Percentiles rank a stretch among this genome's conserved stretches.
These are phyloP conservation scores for Paracanthobrama guichenoti DNA, from an alignment of 2,113 vertebrate species.

Conservation along the genomic window DNA sequence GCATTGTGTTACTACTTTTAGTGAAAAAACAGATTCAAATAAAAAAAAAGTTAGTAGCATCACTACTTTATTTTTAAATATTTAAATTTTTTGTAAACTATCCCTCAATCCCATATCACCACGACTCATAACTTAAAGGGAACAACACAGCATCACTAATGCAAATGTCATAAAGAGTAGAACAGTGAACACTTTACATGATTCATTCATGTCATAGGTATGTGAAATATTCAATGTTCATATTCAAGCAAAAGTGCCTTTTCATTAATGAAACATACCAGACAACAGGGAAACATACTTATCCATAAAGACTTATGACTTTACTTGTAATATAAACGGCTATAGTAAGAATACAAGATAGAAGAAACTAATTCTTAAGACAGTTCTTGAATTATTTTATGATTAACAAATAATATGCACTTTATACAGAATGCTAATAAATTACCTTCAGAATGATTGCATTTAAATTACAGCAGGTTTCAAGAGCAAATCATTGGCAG, in stretches of 20 bases:
- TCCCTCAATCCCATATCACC: background rate
- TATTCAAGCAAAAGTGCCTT: background rate
- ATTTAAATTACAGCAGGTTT: slow-evolving; percentile 17
- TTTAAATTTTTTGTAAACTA: too few relatives aligned
- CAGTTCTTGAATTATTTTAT: background rate
- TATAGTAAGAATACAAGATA: background rate
- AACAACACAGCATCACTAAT: too few relatives aligned
- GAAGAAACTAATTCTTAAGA: background rate
- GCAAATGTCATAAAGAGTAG: background rate
- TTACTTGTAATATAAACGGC: background rate
- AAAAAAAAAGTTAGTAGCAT: background rate
- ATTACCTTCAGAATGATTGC: slow-evolving; percentile 4
- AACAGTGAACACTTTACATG: background rate
- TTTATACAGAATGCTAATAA: slow-evolving; percentile 8
- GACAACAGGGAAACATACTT: background rate
- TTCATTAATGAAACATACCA: background rate
- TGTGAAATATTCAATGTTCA: background rate
- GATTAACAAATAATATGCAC: slow-evolving; percentile 1
- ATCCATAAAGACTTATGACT: background rate
- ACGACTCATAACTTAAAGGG: background rate
- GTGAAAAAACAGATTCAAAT: background rate
- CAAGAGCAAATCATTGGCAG: slow-evolving; percentile 11
- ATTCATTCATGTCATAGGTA: background rate
- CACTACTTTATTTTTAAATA: background rate
- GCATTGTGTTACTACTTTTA: background rate